Conservation (phyloP, 1,140 invertebrate genomes). For the Arion vulgaris region DNA sequence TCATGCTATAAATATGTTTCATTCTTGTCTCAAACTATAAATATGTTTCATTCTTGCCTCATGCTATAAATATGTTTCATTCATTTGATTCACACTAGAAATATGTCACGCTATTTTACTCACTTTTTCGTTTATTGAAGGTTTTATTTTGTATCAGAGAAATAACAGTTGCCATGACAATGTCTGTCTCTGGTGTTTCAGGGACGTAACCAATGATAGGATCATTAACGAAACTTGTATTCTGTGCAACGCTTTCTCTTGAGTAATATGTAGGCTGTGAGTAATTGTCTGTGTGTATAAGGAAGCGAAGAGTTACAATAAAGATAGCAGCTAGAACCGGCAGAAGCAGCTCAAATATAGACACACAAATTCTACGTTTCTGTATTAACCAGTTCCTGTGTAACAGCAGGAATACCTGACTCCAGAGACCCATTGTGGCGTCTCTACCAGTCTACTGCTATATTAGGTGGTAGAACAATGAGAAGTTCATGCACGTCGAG, state of each 20-base stretch:
- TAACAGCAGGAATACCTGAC: conserved; percentile 59
- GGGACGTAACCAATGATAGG: conserved; percentile 36
- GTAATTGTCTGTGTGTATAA: too few relatives aligned
- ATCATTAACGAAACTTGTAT: background rate
- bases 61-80: too few relatives aligned
- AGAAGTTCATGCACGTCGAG: too few relatives aligned
- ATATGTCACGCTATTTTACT: too few relatives aligned
- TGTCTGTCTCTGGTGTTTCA: conserved; percentile 24
- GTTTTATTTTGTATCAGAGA: background rate
- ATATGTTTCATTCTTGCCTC: too few relatives aligned
- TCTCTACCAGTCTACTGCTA: too few relatives aligned
- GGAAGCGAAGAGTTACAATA: background rate
- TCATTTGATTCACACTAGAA: too few relatives aligned
- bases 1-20: too few relatives aligned
- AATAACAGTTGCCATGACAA: conserved; percentile 35
- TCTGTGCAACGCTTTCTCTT: background rate
- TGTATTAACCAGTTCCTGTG: conserved; percentile 68
- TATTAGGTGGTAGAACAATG: too few relatives aligned
- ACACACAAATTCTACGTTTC: conserved; percentile 54
- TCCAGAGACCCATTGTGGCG: conserved; percentile 40
- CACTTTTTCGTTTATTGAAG: too few relatives aligned
- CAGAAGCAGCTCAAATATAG: conserved; percentile 61
- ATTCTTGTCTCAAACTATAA: too few relatives aligned
- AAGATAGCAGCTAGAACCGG: conserved; percentile 34
- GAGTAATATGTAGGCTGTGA: too few relatives aligned